A percentile compares a stretch with the other conserved stretches of the same genome.
phyloP scores from a whole-genome alignment of 2,888 invertebrate species.

The Reticulitermes lucifugus region DNA sequence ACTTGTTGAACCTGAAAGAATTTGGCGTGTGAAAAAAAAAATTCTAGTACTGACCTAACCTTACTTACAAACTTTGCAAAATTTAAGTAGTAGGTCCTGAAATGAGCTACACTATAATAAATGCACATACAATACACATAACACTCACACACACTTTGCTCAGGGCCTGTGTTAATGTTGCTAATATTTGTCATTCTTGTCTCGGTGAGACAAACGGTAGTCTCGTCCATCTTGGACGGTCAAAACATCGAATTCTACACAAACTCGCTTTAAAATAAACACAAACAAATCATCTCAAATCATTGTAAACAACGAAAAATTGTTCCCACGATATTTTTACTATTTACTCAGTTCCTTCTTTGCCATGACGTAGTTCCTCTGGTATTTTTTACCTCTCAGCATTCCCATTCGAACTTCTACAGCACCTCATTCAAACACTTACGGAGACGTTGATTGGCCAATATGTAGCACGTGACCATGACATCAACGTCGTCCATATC shows the following conservation, averaged over 20 bases:
- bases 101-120: background rate
- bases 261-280: slow-evolving; percentile 7
- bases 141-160: background rate
- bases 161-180: slow-evolving; percentile 10
- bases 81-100: background rate
- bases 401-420: slow-evolving; percentile 18
- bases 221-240: slow-evolving; percentile 47
- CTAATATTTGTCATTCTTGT: slow-evolving; percentile 10
- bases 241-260: slow-evolving; percentile 30
- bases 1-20: slow-evolving; percentile 20
- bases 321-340: background rate
- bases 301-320: background rate
- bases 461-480: slow-evolving; percentile 17
- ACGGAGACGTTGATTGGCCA: background rate
- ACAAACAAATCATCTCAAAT: slow-evolving; percentile 1
- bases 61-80: background rate
- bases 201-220: slow-evolving; percentile 27
- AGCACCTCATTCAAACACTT: slow-evolving; percentile 27
- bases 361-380: slow-evolving; percentile 12
- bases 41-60: background rate
- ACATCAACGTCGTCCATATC: slow-evolving; percentile 17
- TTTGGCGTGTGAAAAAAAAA: background rate
- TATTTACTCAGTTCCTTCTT: background rate
- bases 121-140: background rate
- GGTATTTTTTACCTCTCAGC: background rate